A percentile compares a stretch with the other conserved stretches of the same genome.
Conservation (phyloP, 2,888 invertebrate genomes). For the Spodoptera picta region DNA sequence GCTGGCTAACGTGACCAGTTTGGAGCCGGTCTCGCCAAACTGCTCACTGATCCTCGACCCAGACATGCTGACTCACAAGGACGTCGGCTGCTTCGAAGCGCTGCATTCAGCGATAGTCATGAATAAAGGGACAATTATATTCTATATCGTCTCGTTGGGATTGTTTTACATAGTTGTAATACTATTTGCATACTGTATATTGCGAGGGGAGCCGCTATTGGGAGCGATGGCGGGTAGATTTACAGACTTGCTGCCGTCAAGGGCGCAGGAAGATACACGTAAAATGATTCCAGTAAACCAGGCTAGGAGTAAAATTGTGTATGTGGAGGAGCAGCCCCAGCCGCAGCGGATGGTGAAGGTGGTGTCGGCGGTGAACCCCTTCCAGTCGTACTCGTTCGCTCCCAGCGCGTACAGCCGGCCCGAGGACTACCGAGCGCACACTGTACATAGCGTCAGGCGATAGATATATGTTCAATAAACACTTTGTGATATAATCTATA, state of each 20-base stretch:
- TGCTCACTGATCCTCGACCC: constrained; percentile 65
- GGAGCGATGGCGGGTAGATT: constrained; percentile 62
- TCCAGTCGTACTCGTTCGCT: constrained; percentile 72
- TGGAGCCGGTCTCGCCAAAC: constrained; percentile 67
- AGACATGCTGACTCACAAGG: constrained; percentile 60
- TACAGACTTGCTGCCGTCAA: constrained; percentile 54
- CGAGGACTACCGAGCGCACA: constrained; percentile 26
- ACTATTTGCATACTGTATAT: constrained; percentile 76
- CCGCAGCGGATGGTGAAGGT: constrained; percentile 77
- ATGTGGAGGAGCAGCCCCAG: constrained; percentile 75
- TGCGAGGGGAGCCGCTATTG: constrained; percentile 74
- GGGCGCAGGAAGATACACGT: constrained; percentile 45
- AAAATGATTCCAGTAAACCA: constrained; percentile 57
- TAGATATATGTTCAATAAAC: constrained; percentile 50
- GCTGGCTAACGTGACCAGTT: constrained; percentile 65
- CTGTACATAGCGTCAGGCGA: constrained; percentile 46
- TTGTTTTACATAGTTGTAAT: constrained; percentile 66
- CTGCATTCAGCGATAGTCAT: constrained; percentile 66
- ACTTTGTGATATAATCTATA: constrained; percentile 11
- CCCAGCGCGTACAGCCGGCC: constrained; percentile 60
- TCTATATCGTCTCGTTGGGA: constrained; percentile 65
- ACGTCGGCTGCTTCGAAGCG: constrained; percentile 72
- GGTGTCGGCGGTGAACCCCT: constrained; percentile 77
- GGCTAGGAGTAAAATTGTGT: constrained; percentile 72
- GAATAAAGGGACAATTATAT: constrained; percentile 71